phyloP scores from a whole-genome alignment of 2,797 vertebrate species.

The Sebastes oblongus region DNA sequence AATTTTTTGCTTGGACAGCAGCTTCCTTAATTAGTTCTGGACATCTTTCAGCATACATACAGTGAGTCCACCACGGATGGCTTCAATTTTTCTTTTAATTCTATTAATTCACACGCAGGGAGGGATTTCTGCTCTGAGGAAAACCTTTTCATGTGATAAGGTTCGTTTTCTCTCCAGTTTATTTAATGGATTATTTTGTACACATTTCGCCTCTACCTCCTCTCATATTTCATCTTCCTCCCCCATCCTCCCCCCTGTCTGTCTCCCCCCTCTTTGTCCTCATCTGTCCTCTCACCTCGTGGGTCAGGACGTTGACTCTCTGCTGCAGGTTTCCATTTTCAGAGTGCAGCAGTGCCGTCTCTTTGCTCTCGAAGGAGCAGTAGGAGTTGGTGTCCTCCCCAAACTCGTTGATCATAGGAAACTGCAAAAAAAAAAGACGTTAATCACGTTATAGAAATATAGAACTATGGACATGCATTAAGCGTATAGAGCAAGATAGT shows the following conservation, averaged over 20 bases:
- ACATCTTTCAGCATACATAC: slow-evolving; percentile 8
- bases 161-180: background rate
- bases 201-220: background rate
- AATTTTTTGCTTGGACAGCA: slow-evolving; percentile 42
- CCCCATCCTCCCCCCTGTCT: background rate
- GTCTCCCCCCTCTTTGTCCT: background rate
- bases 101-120: slow-evolving; percentile 33
- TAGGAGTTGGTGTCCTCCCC: slow-evolving; percentile 93
- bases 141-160: slow-evolving; percentile 1
- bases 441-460: background rate
- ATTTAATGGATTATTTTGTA: background rate
- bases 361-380: slow-evolving; percentile 92
- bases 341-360: slow-evolving; percentile 91
- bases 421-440: slow-evolving; percentile 74
- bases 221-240: background rate
- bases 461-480: background rate
- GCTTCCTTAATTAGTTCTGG: slow-evolving; percentile 62
- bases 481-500: background rate
- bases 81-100: slow-evolving; percentile 45
- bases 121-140: slow-evolving; percentile 23
- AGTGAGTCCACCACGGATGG: slow-evolving; percentile 33
- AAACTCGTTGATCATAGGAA: slow-evolving; percentile 93
- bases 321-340: slow-evolving; percentile 94
- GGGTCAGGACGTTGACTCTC: slow-evolving; percentile 92
- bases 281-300: slow-evolving; percentile 85